phyloP scores from a whole-genome alignment of 2,797 vertebrate genomes.

The Alexandromys oeconomus region DNA sequence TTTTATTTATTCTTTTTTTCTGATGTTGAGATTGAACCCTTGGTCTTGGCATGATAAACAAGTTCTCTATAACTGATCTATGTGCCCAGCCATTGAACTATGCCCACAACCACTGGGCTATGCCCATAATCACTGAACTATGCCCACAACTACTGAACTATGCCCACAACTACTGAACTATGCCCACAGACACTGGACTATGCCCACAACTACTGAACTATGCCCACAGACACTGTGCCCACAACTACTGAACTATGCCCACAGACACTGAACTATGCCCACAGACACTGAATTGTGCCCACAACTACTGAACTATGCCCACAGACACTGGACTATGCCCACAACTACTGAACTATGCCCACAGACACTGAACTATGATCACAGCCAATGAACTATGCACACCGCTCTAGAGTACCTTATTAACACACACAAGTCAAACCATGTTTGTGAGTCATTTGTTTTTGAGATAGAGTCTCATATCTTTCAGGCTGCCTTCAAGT shows the following conservation, averaged over 20 bases:
- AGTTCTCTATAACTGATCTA: not conserved
- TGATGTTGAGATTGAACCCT: not conserved
- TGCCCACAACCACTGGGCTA: not conserved
- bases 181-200: not conserved
- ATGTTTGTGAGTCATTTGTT: not conserved
- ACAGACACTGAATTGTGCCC: not conserved
- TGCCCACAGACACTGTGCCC: not conserved
- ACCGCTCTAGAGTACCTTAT: not conserved
- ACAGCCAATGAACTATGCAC: not conserved
- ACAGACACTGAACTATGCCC: not conserved
- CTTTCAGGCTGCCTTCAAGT: not conserved
- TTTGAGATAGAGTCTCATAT: not conserved
- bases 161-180: not conserved
- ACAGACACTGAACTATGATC: not conserved
- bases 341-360: too few species aligned
- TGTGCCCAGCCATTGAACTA: not conserved
- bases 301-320: not conserved
- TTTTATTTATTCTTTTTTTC: constrained; percentile 21
- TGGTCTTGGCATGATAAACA: not conserved
- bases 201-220: not conserved
- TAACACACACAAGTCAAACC: not conserved
- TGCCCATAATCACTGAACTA: not conserved
- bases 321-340: not conserved
- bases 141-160: not conserved
- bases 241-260: not conserved